Conservation (phyloP, 2,113 vertebrate genomes). For the Silurus asotus region DNA sequence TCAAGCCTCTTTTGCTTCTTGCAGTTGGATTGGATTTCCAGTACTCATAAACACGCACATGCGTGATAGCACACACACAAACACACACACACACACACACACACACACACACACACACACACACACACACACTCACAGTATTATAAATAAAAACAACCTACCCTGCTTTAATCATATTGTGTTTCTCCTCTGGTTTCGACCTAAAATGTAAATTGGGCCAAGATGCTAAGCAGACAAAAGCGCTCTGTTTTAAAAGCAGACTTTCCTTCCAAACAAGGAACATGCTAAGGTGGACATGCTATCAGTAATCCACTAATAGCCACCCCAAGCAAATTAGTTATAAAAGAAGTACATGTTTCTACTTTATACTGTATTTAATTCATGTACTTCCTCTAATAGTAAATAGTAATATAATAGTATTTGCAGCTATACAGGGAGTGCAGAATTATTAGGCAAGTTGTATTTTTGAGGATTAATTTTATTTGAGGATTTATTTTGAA, state of each 20-base stretch:
- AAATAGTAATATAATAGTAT: background rate
- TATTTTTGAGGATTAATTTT: no score
- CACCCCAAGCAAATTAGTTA: background rate
- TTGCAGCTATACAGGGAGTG: background rate
- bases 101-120: background rate
- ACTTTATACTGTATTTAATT: background rate
- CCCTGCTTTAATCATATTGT: background rate
- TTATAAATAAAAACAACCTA: background rate
- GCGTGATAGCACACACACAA: background rate
- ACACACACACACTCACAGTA: background rate
- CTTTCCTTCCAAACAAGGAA: background rate
- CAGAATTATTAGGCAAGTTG: no score
- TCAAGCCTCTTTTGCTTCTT: constrained; percentile 4
- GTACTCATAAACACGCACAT: background rate
- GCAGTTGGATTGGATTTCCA: background rate
- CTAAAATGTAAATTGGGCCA: background rate
- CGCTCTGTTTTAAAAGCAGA: background rate
- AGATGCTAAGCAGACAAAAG: background rate
- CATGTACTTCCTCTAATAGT: no score
- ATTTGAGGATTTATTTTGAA: no score
- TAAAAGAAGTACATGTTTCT: background rate
- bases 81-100: no score
- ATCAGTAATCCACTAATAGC: background rate
- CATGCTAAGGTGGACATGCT: background rate
- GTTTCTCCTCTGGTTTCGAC: background rate